These are phyloP conservation scores for Plumapathes pennacea DNA, from an alignment of 92 coral and sea anemone genomes.

Conservation along the genomic window DNA sequence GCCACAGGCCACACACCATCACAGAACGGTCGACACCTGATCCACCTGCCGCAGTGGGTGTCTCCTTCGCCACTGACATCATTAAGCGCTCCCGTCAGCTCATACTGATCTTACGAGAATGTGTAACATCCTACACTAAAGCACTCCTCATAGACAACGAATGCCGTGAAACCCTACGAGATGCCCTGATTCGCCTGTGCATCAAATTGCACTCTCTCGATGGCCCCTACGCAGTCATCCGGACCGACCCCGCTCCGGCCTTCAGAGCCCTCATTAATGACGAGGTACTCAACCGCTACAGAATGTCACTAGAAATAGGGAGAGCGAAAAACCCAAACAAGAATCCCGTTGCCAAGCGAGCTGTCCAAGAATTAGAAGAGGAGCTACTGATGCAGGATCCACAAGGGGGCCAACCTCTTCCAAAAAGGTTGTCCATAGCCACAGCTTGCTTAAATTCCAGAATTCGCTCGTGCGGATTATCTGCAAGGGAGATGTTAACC, in stretches of 20 bases:
- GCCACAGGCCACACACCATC: background rate
- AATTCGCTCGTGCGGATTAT: conserved; percentile 13
- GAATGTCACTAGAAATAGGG: conserved; percentile 27
- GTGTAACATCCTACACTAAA: conserved; percentile 10
- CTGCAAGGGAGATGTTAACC: conserved; percentile 17
- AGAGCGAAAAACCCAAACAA: conserved; percentile 12
- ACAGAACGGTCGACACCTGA: too few relatives aligned
- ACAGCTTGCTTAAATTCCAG: conserved; percentile 29
- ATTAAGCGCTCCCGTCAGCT: conserved; percentile 16
- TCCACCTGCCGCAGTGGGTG: too few relatives aligned
- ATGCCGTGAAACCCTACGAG: conserved; percentile 19
- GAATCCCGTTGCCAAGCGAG: conserved; percentile 50
- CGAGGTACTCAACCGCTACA: conserved; percentile 20
- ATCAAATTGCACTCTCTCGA: conserved; percentile 43
- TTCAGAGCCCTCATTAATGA: conserved; percentile 17
- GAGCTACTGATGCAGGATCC: conserved; percentile 53
- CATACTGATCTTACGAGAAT: conserved; percentile 28
- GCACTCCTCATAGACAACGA: conserved; percentile 12
- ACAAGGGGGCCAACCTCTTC: conserved; percentile 1
- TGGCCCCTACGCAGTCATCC: conserved; percentile 44
- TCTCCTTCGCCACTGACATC: conserved; percentile 20
- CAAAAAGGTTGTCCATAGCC: conserved; percentile 18
- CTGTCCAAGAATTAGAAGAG: conserved; percentile 44
- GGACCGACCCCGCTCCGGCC: conserved; percentile 45
- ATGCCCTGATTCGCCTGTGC: conserved; percentile 5